Evolutionary conservation across 30 jellyfish, hydroid and myxozoan species (phyloP).

Genomic region (Mastigias papua): DNA sequence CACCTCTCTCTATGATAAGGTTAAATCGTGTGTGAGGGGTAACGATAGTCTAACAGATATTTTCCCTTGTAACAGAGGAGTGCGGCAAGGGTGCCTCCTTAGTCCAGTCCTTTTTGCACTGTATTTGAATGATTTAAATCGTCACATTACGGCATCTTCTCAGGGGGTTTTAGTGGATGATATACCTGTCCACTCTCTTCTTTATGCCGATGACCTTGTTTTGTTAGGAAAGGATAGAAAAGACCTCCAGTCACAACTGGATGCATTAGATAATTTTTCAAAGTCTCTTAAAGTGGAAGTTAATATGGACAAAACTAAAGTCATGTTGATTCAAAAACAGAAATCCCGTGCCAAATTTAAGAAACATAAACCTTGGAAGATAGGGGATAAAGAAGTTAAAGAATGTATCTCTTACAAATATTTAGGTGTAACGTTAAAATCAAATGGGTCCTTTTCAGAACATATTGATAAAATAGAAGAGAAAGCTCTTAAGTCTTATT

Average conservation of each 20-base stretch:
- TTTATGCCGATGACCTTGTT: constrained; percentile 51
- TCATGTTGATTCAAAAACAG: constrained; percentile 17
- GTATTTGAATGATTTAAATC: constrained; percentile 54
- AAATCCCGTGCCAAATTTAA: constrained; percentile 14
- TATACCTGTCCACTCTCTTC: neutral
- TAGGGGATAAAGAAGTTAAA: constrained; percentile 17
- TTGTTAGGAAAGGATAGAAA: constrained; percentile 36
- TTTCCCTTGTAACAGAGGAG: constrained; percentile 61
- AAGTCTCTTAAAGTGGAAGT: constrained; percentile 34
- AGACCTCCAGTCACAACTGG: constrained; percentile 43
- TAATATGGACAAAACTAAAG: constrained; percentile 31
- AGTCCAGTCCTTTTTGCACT: constrained; percentile 62
- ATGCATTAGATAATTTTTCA: constrained; percentile 10
- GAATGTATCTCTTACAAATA: constrained; percentile 11
- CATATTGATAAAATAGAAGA: constrained; percentile 35
- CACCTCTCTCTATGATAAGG: constrained; percentile 43
- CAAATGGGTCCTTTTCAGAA: constrained; percentile 25
- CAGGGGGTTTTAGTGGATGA: constrained; percentile 40
- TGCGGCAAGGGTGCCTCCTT: constrained; percentile 59
- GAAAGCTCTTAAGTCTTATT: constrained; percentile 43
- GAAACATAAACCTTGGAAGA: constrained; percentile 12
- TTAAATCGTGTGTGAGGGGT: constrained; percentile 53
- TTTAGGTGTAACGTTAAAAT: constrained; percentile 23
- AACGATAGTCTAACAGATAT: constrained; percentile 48
- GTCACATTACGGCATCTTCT: constrained; percentile 12